A percentile compares a stretch with the other conserved stretches of the same genome.
These are phyloP conservation scores for Acleris laterana DNA, from an alignment of 2,888 invertebrate species.

Conservation along the genomic window DNA sequence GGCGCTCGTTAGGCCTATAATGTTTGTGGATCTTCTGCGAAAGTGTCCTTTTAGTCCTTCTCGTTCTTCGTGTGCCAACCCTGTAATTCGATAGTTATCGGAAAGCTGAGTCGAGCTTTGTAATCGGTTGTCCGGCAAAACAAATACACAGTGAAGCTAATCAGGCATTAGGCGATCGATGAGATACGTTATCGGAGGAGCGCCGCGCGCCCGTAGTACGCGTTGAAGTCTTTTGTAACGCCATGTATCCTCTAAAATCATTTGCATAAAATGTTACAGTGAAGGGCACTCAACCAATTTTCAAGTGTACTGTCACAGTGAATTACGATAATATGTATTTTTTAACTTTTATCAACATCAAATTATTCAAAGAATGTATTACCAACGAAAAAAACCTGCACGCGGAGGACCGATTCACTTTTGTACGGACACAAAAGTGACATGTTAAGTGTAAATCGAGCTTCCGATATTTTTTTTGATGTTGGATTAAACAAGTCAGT, in stretches of 20 bases:
- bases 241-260: background rate
- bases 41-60: constrained; percentile 74
- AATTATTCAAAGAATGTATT: too few species aligned
- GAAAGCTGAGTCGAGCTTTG: constrained; percentile 20
- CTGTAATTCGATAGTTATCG: constrained; percentile 37
- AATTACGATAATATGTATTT: too few species aligned
- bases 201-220: constrained; percentile 62
- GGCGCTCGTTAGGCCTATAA: constrained; percentile 71
- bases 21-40: constrained; percentile 64
- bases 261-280: background rate
- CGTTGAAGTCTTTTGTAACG: constrained; percentile 79
- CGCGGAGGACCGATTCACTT: too few species aligned
- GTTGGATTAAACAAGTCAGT: too few species aligned
- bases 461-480: too few species aligned
- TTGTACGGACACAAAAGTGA: too few species aligned
- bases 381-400: too few species aligned
- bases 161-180: constrained; percentile 68
- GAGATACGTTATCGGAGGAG: constrained; percentile 62
- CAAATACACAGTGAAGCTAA: constrained; percentile 51
- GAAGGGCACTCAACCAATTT: too few species aligned
- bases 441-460: too few species aligned
- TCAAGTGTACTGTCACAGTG: too few species aligned
- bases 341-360: too few species aligned
- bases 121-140: constrained; percentile 54
- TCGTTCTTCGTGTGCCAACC: constrained; percentile 63